Evolutionary conservation across 2,113 vertebrate species (phyloP).

Genomic region (Brachyhypopomus gauderio): DNA sequence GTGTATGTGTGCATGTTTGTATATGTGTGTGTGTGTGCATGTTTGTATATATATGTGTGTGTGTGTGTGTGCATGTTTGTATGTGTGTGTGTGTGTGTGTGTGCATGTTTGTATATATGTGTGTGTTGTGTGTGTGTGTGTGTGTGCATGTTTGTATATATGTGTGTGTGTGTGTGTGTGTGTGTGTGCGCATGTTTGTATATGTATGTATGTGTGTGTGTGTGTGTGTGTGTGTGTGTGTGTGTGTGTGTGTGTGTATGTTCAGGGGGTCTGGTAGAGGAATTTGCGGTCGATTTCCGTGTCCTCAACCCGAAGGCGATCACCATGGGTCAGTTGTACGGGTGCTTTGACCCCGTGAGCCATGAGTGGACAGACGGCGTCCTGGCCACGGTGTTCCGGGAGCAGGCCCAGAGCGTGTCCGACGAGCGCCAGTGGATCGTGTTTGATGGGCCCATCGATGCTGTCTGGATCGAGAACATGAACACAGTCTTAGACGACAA

Average conservation of each 20-base stretch:
- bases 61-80: neutral
- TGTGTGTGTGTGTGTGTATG: conserved; percentile 31
- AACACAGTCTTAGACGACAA: conserved; percentile 95
- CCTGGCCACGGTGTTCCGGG: conserved; percentile 83
- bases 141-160: neutral
- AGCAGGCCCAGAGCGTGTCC: conserved; percentile 80
- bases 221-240: conserved; percentile 33
- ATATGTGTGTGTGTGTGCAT: too few species aligned
- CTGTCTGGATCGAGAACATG: conserved; percentile 98
- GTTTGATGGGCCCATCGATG: conserved; percentile 95
- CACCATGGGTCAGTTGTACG: conserved; percentile 91
- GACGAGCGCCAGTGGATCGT: conserved; percentile 89
- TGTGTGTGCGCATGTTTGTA: neutral
- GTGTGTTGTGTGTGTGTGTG: neutral
- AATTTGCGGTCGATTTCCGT: conserved; percentile 83
- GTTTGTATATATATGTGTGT: too few species aligned
- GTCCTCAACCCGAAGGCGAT: conserved; percentile 91
- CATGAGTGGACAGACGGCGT: conserved; percentile 92
- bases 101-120: too few species aligned
- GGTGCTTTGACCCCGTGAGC: conserved; percentile 87
- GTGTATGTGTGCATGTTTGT: too few species aligned
- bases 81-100: too few species aligned
- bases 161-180: neutral
- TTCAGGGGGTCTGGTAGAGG: conserved; percentile 80
- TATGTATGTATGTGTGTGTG: conserved; percentile 9